Evolutionary conservation across 2,113 vertebrate species (phyloP), one percentile per base, ranked within the genome.

Genomic region (Cololabis saira): DNA sequence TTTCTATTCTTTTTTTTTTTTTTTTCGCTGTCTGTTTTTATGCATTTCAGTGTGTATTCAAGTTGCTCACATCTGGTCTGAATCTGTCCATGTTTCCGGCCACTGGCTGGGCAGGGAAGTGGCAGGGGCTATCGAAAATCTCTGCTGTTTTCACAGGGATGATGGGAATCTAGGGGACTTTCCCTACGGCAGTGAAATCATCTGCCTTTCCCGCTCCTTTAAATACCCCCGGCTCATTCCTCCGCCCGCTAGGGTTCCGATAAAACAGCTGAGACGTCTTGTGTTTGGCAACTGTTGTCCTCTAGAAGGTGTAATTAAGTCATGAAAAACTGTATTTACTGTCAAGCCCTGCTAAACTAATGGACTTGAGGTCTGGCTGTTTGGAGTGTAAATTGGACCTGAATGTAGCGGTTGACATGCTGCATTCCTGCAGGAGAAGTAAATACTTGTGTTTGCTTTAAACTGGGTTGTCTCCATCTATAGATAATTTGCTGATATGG

Each of bases 161-260:
- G 92, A 90, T 89, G 87, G 91, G 89, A 92, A 90, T 92, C 88
- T 91, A 81, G 84, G 91, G 90, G 90, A 91, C 89, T 91, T 91
- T 91, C 92, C 92, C 90, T 88, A 76, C 75, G 86, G 86, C 86
- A 72, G 86, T 92, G 90, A 91, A 91, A 88, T 90, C 87, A 89
- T 89, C 89, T 85, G 64, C 81, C 80, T 86, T 47, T 86, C 84
- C 87, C 77, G 80, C 83, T 90, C 87, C 85, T 84, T 90, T 84
- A 87, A 88, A 89, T 88, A 91, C 84, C 84, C 81, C 63, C 57
- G 55, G 81, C 83, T 82, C 82, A 78, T 72, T 79, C 77, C 83
- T 83, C 77, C 80, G 6, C 88, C 85, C 87, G 76, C 78, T 73
- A 78, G 74, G 80, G 81, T 90, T 88, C 85, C 79, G 81, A 89